Conservation (phyloP, 2,113 vertebrate species). For the Pelmatolapia mariae region DNA sequence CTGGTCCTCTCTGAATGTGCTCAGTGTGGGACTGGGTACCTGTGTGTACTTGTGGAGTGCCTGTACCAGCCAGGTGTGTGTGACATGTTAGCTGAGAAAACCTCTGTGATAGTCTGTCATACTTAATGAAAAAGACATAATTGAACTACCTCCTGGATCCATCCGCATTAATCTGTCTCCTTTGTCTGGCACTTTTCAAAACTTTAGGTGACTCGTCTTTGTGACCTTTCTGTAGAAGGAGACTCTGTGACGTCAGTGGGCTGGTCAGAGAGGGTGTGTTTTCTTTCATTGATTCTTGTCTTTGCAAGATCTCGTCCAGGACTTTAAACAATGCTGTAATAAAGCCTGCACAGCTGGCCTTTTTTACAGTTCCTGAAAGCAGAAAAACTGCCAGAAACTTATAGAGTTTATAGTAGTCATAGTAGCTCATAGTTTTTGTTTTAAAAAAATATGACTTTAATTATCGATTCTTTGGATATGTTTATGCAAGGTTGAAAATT, state of each 20-base stretch:
- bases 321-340: background rate
- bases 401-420: no score
- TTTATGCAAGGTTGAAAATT: background rate
- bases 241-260: conserved; percentile 96
- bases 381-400: background rate
- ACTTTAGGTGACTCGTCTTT: conserved; percentile 89
- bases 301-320: background rate
- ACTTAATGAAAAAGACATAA: background rate
- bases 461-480: background rate
- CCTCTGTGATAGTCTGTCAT: background rate
- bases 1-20: conserved; percentile 97
- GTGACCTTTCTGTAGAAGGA: conserved; percentile 95
- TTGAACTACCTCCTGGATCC: background rate
- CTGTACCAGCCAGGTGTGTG: conserved; percentile 92
- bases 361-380: background rate
- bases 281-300: background rate
- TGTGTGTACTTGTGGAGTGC: conserved; percentile 99
- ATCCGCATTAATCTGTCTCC: background rate
- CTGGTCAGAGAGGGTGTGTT: conserved; percentile 95
- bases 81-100: background rate
- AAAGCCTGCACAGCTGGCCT: background rate
- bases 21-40: conserved; percentile 95
- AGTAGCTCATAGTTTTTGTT: background rate
- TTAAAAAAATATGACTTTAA: background rate
- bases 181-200: background rate